Evolutionary conservation across 2,888 invertebrate genomes (phyloP).

Genomic region (Epinotia ramella): DNA sequence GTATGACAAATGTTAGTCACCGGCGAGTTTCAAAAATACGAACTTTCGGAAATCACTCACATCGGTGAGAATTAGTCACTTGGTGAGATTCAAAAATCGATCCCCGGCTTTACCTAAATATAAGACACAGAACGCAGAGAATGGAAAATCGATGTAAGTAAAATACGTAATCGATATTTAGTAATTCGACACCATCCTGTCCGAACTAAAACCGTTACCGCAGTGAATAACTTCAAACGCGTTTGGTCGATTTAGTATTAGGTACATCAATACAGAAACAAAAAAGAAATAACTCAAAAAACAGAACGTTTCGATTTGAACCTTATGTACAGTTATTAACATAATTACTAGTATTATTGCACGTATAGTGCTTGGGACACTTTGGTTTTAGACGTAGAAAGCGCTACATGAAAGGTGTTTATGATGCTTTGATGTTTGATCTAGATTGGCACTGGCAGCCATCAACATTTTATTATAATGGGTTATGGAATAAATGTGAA

Average conservation of each 20-base stretch:
- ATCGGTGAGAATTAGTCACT: no score
- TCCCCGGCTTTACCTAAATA: background rate
- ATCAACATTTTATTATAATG: background rate
- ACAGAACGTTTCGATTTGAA: background rate
- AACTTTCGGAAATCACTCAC: no score
- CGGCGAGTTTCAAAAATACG: no score
- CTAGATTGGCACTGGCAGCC: constrained; percentile 40
- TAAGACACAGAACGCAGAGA: background rate
- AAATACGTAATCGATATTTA: background rate
- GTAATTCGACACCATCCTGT: constrained; percentile 16
- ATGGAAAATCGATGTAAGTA: background rate
- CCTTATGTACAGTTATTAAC: background rate
- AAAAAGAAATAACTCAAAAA: constrained; percentile 7
- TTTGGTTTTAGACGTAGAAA: constrained; percentile 12
- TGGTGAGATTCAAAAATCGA: no score
- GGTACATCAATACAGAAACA: constrained; percentile 11
- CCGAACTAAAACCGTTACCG: background rate
- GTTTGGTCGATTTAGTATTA: constrained; percentile 4
- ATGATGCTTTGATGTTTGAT: constrained; percentile 45
- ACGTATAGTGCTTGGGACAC: background rate
- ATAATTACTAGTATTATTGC: background rate
- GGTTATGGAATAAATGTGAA: background rate
- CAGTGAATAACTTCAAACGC: constrained; percentile 19
- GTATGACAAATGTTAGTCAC: no score
- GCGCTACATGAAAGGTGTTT: constrained; percentile 48